phyloP scores from a whole-genome alignment of 1,140 invertebrate species.

The Anadara kagoshimensis region DNA sequence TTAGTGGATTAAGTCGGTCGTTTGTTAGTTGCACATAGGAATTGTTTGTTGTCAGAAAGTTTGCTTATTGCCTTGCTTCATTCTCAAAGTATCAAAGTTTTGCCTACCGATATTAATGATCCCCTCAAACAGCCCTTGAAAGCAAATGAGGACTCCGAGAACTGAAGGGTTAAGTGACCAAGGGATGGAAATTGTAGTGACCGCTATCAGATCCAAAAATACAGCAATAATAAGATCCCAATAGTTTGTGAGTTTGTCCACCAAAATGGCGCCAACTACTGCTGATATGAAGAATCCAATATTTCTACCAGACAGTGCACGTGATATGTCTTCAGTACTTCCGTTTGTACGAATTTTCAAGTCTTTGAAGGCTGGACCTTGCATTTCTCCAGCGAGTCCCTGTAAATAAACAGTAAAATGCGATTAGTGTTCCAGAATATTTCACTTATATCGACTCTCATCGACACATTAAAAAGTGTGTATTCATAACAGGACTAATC shows the following conservation, averaged over 20 bases:
- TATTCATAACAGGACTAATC: too few species aligned
- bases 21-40: too few species aligned
- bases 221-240: slow-evolving; percentile 40
- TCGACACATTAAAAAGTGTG: too few species aligned
- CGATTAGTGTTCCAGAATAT: too few species aligned
- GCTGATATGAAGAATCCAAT: slow-evolving; percentile 39
- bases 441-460: too few species aligned
- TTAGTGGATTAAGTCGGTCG: too few species aligned
- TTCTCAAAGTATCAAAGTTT: neutral
- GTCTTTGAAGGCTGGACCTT: slow-evolving; percentile 17
- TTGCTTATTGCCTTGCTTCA: neutral
- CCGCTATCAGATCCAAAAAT: slow-evolving; percentile 15
- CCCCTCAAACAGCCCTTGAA: slow-evolving; percentile 38
- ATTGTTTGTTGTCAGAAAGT: too few species aligned
- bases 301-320: slow-evolving; percentile 17
- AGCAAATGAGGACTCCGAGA: slow-evolving; percentile 29
- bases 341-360: slow-evolving; percentile 10
- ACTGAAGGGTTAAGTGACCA: slow-evolving; percentile 9
- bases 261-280: slow-evolving; percentile 27
- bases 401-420: neutral
- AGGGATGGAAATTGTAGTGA: slow-evolving; percentile 28
- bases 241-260: slow-evolving; percentile 23
- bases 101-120: slow-evolving; percentile 44
- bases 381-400: slow-evolving; percentile 10
- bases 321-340: slow-evolving; percentile 8